phyloP scores from a whole-genome alignment of 92 coral and sea anemone genomes.

The Porites cylindrica region DNA sequence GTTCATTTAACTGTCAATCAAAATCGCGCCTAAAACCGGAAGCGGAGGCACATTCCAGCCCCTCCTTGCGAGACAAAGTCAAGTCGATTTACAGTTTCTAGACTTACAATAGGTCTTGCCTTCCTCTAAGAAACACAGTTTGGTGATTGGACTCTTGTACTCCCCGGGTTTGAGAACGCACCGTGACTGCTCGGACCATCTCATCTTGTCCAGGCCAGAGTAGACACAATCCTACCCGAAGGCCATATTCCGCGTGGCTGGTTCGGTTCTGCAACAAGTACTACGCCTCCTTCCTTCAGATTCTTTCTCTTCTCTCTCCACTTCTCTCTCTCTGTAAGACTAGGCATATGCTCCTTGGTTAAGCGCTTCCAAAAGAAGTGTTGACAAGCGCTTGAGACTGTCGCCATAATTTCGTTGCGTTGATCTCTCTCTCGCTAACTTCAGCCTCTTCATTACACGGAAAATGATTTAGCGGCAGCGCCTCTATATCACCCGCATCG shows the following conservation, averaged over 20 bases:
- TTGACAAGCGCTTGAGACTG: constrained; percentile 29
- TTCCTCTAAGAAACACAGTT: not conserved
- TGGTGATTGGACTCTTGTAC: constrained; percentile 13
- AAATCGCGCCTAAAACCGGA: no score
- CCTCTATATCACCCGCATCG: constrained; percentile 35
- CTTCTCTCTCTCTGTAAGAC: not conserved
- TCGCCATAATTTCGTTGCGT: constrained; percentile 29
- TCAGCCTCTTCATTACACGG: not conserved
- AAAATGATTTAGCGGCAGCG: constrained; percentile 22
- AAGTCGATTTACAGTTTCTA: not conserved
- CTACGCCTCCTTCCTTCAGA: constrained; percentile 28
- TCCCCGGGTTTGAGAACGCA: not conserved
- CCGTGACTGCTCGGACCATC: not conserved
- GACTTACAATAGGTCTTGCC: not conserved
- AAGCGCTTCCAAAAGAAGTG: constrained; percentile 3
- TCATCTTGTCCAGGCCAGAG: not conserved
- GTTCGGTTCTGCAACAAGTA: constrained; percentile 21
- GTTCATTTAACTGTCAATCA: no score
- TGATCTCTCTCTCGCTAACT: constrained; percentile 35
- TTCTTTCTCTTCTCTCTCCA: constrained; percentile 15
- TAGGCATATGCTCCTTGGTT: not conserved
- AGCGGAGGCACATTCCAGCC: not conserved
- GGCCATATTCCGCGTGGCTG: constrained; percentile 48
- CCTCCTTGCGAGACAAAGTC: constrained; percentile 7
- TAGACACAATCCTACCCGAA: constrained; percentile 11